Percentiles rank a stretch among this genome's conserved stretches.
Conservation (phyloP, 2,797 vertebrate species). For the Morus bassanus region DNA sequence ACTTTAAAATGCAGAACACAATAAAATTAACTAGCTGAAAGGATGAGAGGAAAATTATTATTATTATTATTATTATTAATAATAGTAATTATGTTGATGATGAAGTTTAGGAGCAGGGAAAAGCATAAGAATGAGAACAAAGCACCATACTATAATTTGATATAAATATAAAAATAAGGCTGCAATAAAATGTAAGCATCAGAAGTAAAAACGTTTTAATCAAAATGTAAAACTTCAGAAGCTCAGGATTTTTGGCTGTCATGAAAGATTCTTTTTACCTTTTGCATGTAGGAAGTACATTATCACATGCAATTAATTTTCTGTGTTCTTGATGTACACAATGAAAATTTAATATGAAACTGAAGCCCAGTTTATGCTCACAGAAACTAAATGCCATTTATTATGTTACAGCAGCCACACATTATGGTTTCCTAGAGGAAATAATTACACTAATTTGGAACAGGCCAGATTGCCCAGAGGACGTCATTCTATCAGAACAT, state of each 20-base stretch:
- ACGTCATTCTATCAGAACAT: rapidly evolving
- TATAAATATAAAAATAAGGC: neutral
- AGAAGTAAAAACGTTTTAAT: neutral
- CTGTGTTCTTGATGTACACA: neutral
- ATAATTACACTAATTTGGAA: neutral
- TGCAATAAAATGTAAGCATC: neutral
- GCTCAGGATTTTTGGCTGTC: neutral
- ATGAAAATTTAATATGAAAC: neutral
- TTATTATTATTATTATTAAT: neutral
- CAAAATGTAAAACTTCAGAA: neutral
- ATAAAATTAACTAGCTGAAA: neutral
- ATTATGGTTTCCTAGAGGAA: neutral
- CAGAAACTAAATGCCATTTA: neutral
- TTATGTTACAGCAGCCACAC: neutral
- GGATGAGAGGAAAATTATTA: neutral
- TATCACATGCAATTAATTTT: neutral
- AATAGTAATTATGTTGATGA: neutral
- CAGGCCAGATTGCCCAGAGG: neutral
- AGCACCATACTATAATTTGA: neutral
- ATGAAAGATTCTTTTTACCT: neutral
- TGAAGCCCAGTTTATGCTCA: neutral
- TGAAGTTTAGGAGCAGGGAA: neutral
- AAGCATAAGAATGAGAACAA: neutral
- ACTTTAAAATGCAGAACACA: neutral
- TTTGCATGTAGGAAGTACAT: neutral